phyloP scores from a whole-genome alignment of 2,113 vertebrate genomes.

The Globicephala melas region DNA sequence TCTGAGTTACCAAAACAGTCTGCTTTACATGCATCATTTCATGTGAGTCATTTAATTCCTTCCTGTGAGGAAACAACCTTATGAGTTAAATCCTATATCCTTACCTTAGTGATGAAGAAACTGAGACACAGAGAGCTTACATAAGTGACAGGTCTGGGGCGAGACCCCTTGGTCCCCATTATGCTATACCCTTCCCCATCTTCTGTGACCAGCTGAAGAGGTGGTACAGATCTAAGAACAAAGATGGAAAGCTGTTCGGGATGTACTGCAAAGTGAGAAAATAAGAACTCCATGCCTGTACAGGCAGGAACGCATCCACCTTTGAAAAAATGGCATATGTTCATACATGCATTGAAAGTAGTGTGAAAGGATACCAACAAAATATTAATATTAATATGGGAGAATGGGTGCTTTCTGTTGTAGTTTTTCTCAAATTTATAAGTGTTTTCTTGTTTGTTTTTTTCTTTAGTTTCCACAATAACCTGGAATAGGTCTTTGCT shows the following conservation, averaged over 20 bases:
- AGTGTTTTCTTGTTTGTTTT: too few species aligned
- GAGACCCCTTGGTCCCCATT: background rate
- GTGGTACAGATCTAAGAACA: background rate
- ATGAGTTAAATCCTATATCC: background rate
- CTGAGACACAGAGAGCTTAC: background rate
- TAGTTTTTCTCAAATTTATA: background rate
- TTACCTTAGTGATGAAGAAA: background rate
- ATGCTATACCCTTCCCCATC: too few species aligned
- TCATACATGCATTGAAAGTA: background rate
- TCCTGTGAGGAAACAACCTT: background rate
- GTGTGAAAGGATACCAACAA: background rate
- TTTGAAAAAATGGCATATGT: background rate
- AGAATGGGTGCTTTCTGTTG: background rate
- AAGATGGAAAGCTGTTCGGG: background rate
- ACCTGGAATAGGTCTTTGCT: background rate
- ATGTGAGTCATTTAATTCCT: background rate
- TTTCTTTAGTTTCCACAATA: background rate
- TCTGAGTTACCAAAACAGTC: background rate
- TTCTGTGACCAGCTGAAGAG: background rate
- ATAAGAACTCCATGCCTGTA: background rate
- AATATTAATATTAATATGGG: background rate
- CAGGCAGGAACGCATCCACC: accelerated
- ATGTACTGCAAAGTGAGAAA: background rate
- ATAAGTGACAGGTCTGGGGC: background rate
- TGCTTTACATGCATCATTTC: background rate